Evolutionary conservation across 2,113 vertebrate species (phyloP), one percentile per base, ranked within the genome.

Genomic region (Callospermophilus lateralis): DNA sequence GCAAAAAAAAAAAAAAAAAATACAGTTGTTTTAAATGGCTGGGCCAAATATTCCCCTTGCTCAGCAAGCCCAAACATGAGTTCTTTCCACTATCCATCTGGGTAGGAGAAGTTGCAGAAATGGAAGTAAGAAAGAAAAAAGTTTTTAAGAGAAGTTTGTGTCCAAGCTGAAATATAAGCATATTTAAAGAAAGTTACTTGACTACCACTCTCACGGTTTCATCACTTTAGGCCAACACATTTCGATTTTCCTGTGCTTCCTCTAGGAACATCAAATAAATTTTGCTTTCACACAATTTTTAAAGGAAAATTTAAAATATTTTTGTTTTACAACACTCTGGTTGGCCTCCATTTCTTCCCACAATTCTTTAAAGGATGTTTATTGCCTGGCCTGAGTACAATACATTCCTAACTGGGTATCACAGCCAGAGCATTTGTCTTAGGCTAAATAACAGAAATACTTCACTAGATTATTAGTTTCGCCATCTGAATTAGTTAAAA

Each of bases 21-120:
- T 99, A 99, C 98, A 99, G 99, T 98, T 99, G 98, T 99, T 99
- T 99, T 99, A 99, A 98, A 99, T 99, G 99, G 99, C 98, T 96
- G 85, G 98, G 98, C 98, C 98, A 99, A 98, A 98, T 98, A 98
- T 98, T 99, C 98, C 98, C 98, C 98, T 98, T 96, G 97, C 99
- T 98, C 99, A 99, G 98, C 98, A 98, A 98, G 99, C 98, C 98
- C 98, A 98, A 98, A 99, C 98, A 98, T 98, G 98, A 99, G 98
- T 97, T 97, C 98, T 99, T 99, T 99, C 98, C 99, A 96, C 74
- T 45, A 67, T 63, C 98, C 98, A 96, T 96, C 96, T 96, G 95
- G 98, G 72, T 61, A 3, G 96, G 70, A 96, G 97, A 98, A 98
- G 98, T 96, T 98, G 97, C 97, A 86, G 98, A 96, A 95, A 93